A percentile compares a stretch with the other conserved stretches of the same genome.
Conservation (phyloP, 2,888 invertebrate species). For the Andricus quercusramuli region DNA sequence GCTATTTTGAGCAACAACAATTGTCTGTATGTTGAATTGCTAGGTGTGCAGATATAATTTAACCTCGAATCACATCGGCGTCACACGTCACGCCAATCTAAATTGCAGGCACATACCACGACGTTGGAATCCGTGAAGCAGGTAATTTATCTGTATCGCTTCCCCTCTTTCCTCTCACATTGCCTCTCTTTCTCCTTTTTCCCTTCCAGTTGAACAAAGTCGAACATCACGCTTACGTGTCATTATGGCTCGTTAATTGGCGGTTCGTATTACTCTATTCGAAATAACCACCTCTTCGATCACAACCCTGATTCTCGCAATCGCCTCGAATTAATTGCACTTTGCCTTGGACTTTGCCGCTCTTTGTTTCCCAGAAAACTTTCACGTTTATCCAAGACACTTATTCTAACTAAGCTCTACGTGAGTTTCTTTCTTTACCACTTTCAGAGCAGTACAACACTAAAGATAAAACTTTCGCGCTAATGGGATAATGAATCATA, state of each 20-base stretch:
- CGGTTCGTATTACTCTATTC: constrained; percentile 2
- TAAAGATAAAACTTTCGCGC: constrained; percentile 54
- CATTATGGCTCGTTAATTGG: constrained; percentile 4
- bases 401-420: constrained; percentile 1
- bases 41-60: background rate
- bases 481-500: constrained; percentile 54
- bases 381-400: constrained; percentile 20
- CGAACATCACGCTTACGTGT: background rate
- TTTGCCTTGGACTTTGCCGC: background rate
- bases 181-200: background rate
- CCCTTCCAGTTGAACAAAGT: background rate
- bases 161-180: constrained; percentile 12
- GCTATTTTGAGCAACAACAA: background rate
- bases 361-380: constrained; percentile 23
- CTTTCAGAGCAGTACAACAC: constrained; percentile 46
- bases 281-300: constrained; percentile 10
- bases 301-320: background rate
- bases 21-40: background rate
- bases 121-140: constrained; percentile 5
- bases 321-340: constrained; percentile 10
- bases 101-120: constrained; percentile 15
- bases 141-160: constrained; percentile 20
- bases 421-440: constrained; percentile 14
- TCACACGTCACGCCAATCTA: constrained; percentile 14
- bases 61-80: background rate